These are phyloP conservation scores for Grammomys surdaster DNA, from an alignment of 2,113 vertebrate genomes.

Conservation along the genomic window DNA sequence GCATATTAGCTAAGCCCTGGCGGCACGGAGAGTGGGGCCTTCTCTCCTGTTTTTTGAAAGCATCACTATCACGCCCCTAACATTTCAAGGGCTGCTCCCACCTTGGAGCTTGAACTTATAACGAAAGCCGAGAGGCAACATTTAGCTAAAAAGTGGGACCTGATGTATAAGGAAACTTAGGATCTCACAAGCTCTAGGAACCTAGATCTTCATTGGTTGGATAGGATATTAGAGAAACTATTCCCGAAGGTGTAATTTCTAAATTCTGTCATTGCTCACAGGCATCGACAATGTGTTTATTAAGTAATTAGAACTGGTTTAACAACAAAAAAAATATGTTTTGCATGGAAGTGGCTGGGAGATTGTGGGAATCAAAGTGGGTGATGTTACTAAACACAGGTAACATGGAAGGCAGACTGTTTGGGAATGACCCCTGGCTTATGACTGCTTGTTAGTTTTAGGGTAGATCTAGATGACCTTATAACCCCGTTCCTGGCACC, in stretches of 20 bases:
- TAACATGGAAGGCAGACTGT: background rate
- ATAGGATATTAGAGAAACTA: slow-evolving; percentile 15
- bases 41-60: background rate
- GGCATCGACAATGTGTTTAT: background rate
- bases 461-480: background rate
- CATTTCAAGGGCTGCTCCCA: background rate
- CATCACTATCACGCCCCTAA: background rate
- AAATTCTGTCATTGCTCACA: background rate
- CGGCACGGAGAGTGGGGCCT: background rate
- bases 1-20: background rate
- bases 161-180: background rate
- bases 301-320: background rate
- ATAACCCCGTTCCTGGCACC: background rate
- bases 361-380: background rate
- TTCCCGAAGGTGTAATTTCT: background rate
- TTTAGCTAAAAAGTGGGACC: background rate
- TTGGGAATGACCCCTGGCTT: background rate
- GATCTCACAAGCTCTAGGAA: background rate
- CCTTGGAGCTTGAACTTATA: background rate
- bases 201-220: background rate
- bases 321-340: background rate
- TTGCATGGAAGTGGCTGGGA: background rate
- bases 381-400: background rate
- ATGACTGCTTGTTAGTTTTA: background rate
- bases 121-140: background rate